A percentile compares a stretch with the other conserved stretches of the same genome.
These are phyloP conservation scores for Cephalopholis sonnerati DNA, from an alignment of 2,113 vertebrate species.

Conservation along the genomic window DNA sequence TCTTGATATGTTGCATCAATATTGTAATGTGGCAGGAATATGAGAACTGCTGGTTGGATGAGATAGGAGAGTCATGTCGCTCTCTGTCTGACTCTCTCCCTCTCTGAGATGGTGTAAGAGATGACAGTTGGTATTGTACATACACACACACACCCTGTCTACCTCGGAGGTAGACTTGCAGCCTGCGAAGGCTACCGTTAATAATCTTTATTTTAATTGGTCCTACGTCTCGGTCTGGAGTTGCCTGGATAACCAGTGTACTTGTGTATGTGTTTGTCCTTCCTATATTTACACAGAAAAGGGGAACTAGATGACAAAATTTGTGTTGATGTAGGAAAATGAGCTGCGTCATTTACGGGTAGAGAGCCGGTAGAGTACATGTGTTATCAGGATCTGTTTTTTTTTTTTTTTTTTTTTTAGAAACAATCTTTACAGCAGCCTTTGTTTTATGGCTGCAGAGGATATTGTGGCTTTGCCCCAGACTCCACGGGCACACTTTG, in stretches of 20 bases:
- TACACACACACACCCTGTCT: slow-evolving; percentile 28
- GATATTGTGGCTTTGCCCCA: slow-evolving; percentile 42
- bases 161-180: slow-evolving; percentile 58
- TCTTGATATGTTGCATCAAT: slow-evolving; percentile 88
- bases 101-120: slow-evolving; percentile 76
- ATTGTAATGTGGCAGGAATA: slow-evolving; percentile 87
- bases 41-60: slow-evolving; percentile 82
- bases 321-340: slow-evolving; percentile 72
- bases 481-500: slow-evolving; percentile 59
- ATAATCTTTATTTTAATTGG: slow-evolving; percentile 63
- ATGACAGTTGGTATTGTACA: slow-evolving; percentile 60
- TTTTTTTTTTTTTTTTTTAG: neutral
- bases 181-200: slow-evolving; percentile 43
- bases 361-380: slow-evolving; percentile 28
- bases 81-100: slow-evolving; percentile 64
- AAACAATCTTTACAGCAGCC: slow-evolving; percentile 31
- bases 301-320: slow-evolving; percentile 60
- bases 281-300: slow-evolving; percentile 59
- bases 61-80: slow-evolving; percentile 82
- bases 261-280: slow-evolving; percentile 37
- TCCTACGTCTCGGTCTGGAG: slow-evolving; percentile 2
- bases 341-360: slow-evolving; percentile 47
- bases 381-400: slow-evolving; percentile 32
- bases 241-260: slow-evolving; percentile 18
- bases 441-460: slow-evolving; percentile 62